A percentile compares a stretch with the other conserved stretches of the same genome.
These are phyloP conservation scores for Leptopilina boulardi DNA, from an alignment of 1,140 invertebrate genomes.

Conservation along the genomic window DNA sequence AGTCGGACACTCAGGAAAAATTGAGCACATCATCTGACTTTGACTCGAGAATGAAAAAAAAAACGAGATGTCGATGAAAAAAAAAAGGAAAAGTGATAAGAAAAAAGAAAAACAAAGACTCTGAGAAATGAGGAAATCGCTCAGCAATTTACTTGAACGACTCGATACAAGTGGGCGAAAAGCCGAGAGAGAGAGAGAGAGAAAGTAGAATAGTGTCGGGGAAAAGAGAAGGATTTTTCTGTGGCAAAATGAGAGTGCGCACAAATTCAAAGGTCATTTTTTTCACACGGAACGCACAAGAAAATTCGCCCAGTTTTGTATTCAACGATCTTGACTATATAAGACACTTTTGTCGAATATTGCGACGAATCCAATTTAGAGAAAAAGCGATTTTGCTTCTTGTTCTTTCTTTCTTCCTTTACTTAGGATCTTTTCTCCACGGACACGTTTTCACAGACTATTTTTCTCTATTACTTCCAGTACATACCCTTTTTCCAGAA, in stretches of 20 bases:
- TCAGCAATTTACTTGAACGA: constrained; percentile 28
- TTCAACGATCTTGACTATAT: constrained; percentile 32
- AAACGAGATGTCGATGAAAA: too few relatives aligned
- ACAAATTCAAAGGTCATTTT: constrained; percentile 38
- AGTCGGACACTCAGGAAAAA: constrained; percentile 24
- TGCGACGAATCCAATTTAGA: constrained; percentile 43
- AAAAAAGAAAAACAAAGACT: background rate
- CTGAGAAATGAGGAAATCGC: constrained; percentile 16
- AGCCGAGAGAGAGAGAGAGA: constrained; percentile 18
- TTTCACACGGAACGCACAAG: constrained; percentile 39
- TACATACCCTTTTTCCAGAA: background rate
- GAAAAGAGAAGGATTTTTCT: constrained; percentile 19
- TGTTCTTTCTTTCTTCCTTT: background rate
- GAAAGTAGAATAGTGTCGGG: too few relatives aligned
- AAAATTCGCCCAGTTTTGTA: constrained; percentile 36
- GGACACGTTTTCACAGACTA: background rate
- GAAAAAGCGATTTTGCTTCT: constrained; percentile 18
- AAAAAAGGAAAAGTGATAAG: constrained; percentile 1
- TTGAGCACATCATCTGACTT: constrained; percentile 24
- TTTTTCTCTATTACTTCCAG: constrained; percentile 21
- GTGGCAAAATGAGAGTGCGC: constrained; percentile 28
- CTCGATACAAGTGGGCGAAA: constrained; percentile 19
- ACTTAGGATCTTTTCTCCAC: background rate
- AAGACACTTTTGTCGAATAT: constrained; percentile 35
- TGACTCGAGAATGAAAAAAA: background rate